phyloP scores from a whole-genome alignment of 1,140 invertebrate species.

The Pogonomyrmex barbatus region DNA sequence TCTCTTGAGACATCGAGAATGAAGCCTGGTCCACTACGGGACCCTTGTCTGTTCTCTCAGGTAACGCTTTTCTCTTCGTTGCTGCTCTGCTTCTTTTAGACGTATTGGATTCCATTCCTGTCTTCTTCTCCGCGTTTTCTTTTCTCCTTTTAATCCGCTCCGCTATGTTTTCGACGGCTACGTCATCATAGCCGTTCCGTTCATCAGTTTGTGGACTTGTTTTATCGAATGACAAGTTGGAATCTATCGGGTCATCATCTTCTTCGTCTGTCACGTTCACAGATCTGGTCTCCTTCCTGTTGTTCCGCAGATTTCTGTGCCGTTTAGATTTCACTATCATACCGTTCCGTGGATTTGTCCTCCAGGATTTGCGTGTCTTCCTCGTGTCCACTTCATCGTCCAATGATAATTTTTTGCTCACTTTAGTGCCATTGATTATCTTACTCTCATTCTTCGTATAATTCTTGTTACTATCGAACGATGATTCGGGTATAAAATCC shows the following conservation, averaged over 20 bases:
- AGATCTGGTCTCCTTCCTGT: slow-evolving; percentile 34
- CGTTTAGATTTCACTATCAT: slow-evolving; percentile 70
- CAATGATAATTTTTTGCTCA: slow-evolving; percentile 75
- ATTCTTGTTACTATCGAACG: slow-evolving; percentile 83
- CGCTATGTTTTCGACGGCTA: slow-evolving; percentile 82
- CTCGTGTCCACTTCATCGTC: slow-evolving; percentile 65
- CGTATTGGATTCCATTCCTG: neutral
- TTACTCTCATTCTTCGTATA: slow-evolving; percentile 79
- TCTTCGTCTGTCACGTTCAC: slow-evolving; percentile 32
- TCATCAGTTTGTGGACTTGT: slow-evolving; percentile 33
- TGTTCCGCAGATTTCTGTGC: slow-evolving; percentile 61
- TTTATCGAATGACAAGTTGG: slow-evolving; percentile 16
- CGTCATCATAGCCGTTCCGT: slow-evolving; percentile 49
- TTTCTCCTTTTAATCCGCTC: slow-evolving; percentile 84
- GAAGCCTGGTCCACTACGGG: neutral
- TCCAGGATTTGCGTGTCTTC: slow-evolving; percentile 68
- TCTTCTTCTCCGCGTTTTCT: slow-evolving; percentile 62
- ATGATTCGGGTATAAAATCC: slow-evolving; percentile 69
- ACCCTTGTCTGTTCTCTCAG: slow-evolving; percentile 14
- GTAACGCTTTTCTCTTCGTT: slow-evolving; percentile 36
- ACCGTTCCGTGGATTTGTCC: slow-evolving; percentile 68
- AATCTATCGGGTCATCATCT: slow-evolving; percentile 29
- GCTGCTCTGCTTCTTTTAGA: slow-evolving; percentile 58
- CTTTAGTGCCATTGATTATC: slow-evolving; percentile 79
- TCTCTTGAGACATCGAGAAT: slow-evolving; percentile 34